Conservation (phyloP, 2,797 vertebrate species). For the Pseudopleuronectes americanus region DNA sequence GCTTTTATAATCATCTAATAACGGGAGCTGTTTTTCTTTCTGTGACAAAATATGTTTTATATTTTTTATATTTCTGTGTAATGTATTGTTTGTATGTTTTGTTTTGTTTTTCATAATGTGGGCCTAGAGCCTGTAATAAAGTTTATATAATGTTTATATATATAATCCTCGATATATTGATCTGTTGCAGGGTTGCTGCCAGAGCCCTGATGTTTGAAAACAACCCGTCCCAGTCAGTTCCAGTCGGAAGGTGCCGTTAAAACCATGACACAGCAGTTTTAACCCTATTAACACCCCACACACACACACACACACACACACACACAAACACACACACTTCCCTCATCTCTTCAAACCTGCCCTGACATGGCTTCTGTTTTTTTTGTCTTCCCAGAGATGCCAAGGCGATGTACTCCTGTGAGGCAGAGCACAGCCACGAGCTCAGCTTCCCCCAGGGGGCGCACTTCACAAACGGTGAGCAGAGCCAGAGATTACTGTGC, state of each 20-base stretch:
- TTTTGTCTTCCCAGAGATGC: conserved; percentile 85
- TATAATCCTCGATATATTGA: not conserved
- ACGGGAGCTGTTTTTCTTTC: no score
- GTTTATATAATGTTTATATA: no score
- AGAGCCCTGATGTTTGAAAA: conserved; percentile 92
- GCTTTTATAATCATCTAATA: no score
- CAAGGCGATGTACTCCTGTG: conserved; percentile 95
- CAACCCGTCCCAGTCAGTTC: conserved; percentile 77
- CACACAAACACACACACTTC: no score
- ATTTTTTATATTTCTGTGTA: no score
- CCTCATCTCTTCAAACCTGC: not conserved
- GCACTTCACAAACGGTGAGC: conserved; percentile 93
- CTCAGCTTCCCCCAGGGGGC: conserved; percentile 97
- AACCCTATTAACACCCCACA: not conserved
- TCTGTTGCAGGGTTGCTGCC: conserved; percentile 88
- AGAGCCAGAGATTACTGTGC: not conserved
- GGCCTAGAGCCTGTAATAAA: no score
- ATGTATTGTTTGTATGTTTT: no score
- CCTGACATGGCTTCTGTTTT: not conserved
- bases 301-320: no score
- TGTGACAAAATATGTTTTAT: not conserved
- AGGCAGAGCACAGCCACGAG: conserved; percentile 95
- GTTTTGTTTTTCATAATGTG: no score
- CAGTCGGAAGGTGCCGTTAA: conserved; percentile 85
- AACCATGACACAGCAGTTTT: conserved; percentile 31